phyloP scores from a whole-genome alignment of 2,888 invertebrate species.

The Tromatobia lineatoria region DNA sequence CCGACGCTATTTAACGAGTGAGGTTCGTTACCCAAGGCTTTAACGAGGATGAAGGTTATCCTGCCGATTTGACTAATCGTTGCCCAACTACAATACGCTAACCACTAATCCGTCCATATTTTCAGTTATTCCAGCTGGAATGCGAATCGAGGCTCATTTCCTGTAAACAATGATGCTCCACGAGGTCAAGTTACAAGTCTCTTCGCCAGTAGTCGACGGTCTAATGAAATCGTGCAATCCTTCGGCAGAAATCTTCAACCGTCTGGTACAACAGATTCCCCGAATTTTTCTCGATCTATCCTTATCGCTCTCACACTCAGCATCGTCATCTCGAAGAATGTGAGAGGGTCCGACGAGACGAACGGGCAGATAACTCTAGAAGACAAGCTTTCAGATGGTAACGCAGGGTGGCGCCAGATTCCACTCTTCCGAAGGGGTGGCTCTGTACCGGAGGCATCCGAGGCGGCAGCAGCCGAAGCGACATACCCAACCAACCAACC shows the following conservation, averaged over 20 bases:
- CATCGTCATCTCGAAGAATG: slow-evolving; percentile 52
- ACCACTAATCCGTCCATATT: slow-evolving; percentile 44
- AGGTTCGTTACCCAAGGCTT: slow-evolving; percentile 23
- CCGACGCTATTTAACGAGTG: slow-evolving; percentile 22
- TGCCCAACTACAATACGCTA: slow-evolving; percentile 17
- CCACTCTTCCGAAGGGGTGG: slow-evolving; percentile 69
- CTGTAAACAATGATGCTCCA: neutral
- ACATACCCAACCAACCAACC: slow-evolving; percentile 52
- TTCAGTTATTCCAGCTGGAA: slow-evolving; percentile 25
- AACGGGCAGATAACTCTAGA: slow-evolving; percentile 44
- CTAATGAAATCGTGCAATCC: neutral
- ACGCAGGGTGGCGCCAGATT: slow-evolving; percentile 84
- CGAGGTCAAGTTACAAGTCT: slow-evolving; percentile 7
- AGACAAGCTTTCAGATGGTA: slow-evolving; percentile 75
- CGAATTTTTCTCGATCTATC: slow-evolving; percentile 43
- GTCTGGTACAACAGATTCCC: slow-evolving; percentile 70
- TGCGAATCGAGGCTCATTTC: slow-evolving; percentile 8
- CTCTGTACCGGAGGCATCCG: slow-evolving; percentile 39
- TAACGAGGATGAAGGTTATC: slow-evolving; percentile 7
- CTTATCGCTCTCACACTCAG: slow-evolving; percentile 34
- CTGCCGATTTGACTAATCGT: slow-evolving; percentile 43
- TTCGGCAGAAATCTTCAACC: slow-evolving; percentile 37
- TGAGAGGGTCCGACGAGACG: slow-evolving; percentile 54
- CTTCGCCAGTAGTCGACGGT: neutral
- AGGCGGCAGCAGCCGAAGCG: slow-evolving; percentile 47